These are phyloP conservation scores for Sipha flava DNA, from an alignment of 1,140 invertebrate species.

Conservation along the genomic window DNA sequence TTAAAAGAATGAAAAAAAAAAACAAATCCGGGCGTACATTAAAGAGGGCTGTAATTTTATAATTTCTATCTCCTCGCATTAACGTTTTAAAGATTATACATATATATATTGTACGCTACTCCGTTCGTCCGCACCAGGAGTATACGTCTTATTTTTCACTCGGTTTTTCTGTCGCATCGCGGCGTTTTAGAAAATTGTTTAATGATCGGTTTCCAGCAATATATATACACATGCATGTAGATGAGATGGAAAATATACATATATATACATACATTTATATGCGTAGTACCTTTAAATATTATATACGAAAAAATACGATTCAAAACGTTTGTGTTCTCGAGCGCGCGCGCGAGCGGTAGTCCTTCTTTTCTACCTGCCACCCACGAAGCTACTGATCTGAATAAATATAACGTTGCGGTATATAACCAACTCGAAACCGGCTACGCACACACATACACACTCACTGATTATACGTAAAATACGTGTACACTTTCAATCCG, in stretches of 20 bases:
- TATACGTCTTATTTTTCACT: no score
- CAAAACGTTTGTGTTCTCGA: neutral
- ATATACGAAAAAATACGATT: conserved; percentile 15
- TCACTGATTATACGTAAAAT: neutral
- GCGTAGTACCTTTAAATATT: no score
- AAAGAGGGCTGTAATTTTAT: no score
- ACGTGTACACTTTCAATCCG: neutral
- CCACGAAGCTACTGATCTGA: conserved; percentile 30
- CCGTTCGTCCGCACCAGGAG: no score
- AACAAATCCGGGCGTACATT: no score
- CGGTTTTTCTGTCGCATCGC: neutral
- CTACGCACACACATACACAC: neutral
- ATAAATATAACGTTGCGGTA: conserved; percentile 15
- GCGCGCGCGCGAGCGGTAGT: neutral
- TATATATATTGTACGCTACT: no score
- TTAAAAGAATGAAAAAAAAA: no score
- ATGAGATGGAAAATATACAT: no score
- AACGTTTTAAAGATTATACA: no score
- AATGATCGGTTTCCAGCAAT: neutral
- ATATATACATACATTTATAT: no score
- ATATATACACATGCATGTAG: no score
- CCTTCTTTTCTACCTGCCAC: neutral
- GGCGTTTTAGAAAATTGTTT: neutral
- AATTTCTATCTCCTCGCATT: no score
- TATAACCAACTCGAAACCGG: neutral